phyloP scores from a whole-genome alignment of 2,888 invertebrate genomes.

The Latheticus oryzae region DNA sequence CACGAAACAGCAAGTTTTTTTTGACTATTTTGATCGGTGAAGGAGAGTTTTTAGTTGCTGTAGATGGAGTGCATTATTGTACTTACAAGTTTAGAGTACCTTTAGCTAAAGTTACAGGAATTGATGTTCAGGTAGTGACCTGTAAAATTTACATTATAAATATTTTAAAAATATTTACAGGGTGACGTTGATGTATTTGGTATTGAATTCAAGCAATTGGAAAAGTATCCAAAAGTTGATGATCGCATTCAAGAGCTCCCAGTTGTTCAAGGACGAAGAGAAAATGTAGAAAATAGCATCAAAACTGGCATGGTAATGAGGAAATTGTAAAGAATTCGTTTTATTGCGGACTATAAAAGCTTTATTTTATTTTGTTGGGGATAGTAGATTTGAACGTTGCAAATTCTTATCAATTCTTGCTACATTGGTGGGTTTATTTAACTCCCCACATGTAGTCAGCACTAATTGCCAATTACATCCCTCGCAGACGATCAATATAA shows the following conservation, averaged over 20 bases:
- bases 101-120: constrained; percentile 67
- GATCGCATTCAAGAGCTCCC: constrained; percentile 54
- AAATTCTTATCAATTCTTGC: constrained; percentile 16
- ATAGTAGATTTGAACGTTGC: not conserved
- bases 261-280: too few relatives aligned
- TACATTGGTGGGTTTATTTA: constrained; percentile 21
- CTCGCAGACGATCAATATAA: constrained; percentile 33
- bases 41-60: constrained; percentile 74
- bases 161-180: constrained; percentile 48
- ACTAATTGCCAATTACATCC: constrained; percentile 36
- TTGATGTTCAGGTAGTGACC: constrained; percentile 68
- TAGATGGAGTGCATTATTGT: constrained; percentile 81
- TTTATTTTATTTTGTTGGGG: constrained; percentile 10
- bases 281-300: too few relatives aligned
- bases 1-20: constrained; percentile 66
- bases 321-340: constrained; percentile 33
- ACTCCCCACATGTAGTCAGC: constrained; percentile 32
- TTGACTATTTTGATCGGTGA: constrained; percentile 73
- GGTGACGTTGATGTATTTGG: constrained; percentile 72
- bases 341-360: constrained; percentile 35
- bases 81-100: constrained; percentile 76
- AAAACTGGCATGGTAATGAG: constrained; percentile 46
- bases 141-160: too few relatives aligned
- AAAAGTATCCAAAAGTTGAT: constrained; percentile 55
- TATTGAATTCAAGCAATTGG: constrained; percentile 62